Evolutionary conservation across 2,113 vertebrate genomes (phyloP).

Genomic region (Ophthalmolycus amberensis): DNA sequence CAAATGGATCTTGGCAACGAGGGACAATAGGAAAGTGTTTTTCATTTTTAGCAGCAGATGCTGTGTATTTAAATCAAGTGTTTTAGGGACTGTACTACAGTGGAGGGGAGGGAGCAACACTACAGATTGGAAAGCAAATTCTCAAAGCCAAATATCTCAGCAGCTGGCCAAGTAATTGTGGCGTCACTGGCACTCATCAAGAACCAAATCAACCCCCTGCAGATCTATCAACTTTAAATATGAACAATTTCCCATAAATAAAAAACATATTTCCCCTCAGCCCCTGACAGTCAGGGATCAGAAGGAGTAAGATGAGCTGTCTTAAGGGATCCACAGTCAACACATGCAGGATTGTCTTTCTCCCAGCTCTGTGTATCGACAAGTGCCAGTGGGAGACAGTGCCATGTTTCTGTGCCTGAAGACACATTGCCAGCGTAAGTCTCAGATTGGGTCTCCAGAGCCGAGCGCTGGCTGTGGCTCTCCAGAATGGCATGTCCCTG

Average conservation of each 20-base stretch:
- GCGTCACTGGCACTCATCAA: slow-evolving; percentile 26
- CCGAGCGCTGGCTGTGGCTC: slow-evolving; percentile 35
- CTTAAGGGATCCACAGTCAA: slow-evolving; percentile 60
- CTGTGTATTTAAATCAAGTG: slow-evolving; percentile 40
- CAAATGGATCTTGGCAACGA: background rate
- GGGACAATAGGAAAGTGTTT: background rate
- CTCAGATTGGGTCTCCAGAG: slow-evolving; percentile 51
- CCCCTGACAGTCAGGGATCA: slow-evolving; percentile 34
- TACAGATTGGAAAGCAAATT: slow-evolving; percentile 10
- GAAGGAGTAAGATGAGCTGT: slow-evolving; percentile 57
- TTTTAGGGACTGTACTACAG: slow-evolving; percentile 16
- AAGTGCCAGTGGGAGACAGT: slow-evolving; percentile 47
- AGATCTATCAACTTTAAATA: slow-evolving; percentile 52
- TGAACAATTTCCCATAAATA: slow-evolving; percentile 29
- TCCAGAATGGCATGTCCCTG: slow-evolving; percentile 57
- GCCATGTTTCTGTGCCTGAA: slow-evolving; percentile 52
- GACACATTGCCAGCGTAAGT: slow-evolving; percentile 34
- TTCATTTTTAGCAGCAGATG: slow-evolving; percentile 16
- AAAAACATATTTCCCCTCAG: slow-evolving; percentile 32
- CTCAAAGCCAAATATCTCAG: slow-evolving; percentile 34
- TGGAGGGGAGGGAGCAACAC: background rate
- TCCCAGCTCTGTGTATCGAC: slow-evolving; percentile 36
- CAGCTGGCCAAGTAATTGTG: slow-evolving; percentile 46
- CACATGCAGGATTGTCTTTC: slow-evolving; percentile 52
- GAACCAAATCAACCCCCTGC: slow-evolving; percentile 51